A percentile compares a stretch with the other conserved stretches of the same genome.
Evolutionary conservation across 2,113 vertebrate species (phyloP).

Genomic region (Tachuris rubrigastra): DNA sequence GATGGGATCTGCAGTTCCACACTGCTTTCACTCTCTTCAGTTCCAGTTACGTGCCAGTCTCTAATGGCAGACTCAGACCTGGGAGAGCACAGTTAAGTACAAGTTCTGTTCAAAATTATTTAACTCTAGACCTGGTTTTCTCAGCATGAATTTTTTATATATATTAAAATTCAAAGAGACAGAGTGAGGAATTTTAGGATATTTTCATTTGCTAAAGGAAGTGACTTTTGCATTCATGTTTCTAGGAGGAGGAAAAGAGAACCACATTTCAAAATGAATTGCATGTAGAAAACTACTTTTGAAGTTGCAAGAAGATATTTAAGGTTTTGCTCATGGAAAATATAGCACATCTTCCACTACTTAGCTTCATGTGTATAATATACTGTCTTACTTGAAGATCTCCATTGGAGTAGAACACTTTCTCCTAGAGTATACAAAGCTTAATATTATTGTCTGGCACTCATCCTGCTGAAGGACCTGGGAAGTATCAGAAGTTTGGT

Average conservation of each 20-base stretch:
- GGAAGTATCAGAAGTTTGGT: background rate
- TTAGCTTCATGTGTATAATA: background rate
- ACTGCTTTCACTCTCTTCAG: background rate
- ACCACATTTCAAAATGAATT: background rate
- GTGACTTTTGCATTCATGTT: background rate
- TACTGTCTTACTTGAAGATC: background rate
- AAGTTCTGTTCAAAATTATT: background rate
- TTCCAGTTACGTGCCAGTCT: background rate
- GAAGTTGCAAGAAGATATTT: background rate
- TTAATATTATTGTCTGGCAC: conserved; percentile 10
- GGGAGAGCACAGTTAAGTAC: background rate
- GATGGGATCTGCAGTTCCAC: background rate
- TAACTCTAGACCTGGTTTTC: background rate
- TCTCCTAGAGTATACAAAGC: background rate
- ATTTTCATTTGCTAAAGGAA: background rate
- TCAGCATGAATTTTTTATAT: background rate
- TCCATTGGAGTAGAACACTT: background rate
- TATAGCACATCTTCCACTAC: background rate
- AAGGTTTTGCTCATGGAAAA: background rate
- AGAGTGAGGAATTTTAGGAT: background rate
- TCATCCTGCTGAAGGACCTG: conserved; percentile 14
- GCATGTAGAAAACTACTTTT: background rate
- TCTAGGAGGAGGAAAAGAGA: background rate
- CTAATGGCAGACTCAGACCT: background rate
- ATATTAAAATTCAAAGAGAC: background rate